phyloP scores from a whole-genome alignment of 1,140 invertebrate species.

The Sweltsa coloradensis region DNA sequence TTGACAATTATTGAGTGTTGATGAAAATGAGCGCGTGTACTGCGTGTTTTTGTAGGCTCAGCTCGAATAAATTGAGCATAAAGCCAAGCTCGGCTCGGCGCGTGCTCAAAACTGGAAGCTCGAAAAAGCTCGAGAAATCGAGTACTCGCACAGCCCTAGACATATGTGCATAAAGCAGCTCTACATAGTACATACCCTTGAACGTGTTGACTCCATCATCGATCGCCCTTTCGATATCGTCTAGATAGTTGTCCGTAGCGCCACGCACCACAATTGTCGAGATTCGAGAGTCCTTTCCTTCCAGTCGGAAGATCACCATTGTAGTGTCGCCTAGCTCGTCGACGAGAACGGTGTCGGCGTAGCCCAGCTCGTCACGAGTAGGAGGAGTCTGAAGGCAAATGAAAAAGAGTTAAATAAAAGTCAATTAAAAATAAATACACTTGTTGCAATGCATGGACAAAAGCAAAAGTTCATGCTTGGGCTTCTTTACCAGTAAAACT shows the following conservation, averaged over 20 bases:
- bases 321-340: conserved; percentile 94
- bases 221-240: conserved; percentile 95
- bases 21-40: no score
- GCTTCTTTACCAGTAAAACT: no score
- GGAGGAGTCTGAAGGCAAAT: conserved; percentile 51
- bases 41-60: no score
- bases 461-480: no score
- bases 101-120: no score
- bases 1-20: no score
- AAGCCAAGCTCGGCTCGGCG: no score
- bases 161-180: conserved; percentile 3
- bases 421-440: no score
- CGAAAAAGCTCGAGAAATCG: no score
- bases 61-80: no score
- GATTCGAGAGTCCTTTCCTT: conserved; percentile 68
- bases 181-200: conserved; percentile 69
- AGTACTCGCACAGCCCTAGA: no score
- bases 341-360: conserved; percentile 81
- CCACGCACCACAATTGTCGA: conserved; percentile 91
- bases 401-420: conserved; percentile 6
- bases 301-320: conserved; percentile 82
- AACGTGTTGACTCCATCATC: conserved; percentile 99
- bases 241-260: conserved; percentile 97
- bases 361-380: conserved; percentile 81
- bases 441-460: no score